phyloP scores from a whole-genome alignment of 2,113 vertebrate genomes.

The Hippocampus zosterae region DNA sequence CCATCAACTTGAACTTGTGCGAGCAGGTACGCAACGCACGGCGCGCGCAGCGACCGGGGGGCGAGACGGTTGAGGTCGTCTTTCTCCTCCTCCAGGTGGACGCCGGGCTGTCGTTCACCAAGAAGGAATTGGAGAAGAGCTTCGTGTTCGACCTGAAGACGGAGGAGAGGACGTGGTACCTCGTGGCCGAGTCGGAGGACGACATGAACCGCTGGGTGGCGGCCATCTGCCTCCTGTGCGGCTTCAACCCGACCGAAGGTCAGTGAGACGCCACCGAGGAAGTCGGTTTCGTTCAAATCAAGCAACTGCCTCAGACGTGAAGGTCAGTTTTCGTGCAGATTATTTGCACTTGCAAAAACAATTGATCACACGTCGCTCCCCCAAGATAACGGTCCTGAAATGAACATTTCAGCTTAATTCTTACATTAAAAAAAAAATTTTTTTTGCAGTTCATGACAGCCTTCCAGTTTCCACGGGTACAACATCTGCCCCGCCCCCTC shows the following conservation, averaged over 20 bases:
- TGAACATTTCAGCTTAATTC: background rate
- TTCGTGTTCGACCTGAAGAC: constrained; percentile 87
- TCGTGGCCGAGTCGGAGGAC: constrained; percentile 87
- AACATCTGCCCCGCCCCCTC: constrained; percentile 33
- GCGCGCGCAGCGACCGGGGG: too few relatives aligned
- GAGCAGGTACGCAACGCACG: constrained; percentile 60
- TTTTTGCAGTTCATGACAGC: constrained; percentile 21
- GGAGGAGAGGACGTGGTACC: constrained; percentile 82
- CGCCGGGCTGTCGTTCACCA: constrained; percentile 77
- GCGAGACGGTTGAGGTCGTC: background rate
- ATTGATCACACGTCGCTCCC: too few relatives aligned
- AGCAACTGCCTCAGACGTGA: too few relatives aligned
- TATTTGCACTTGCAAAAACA: too few relatives aligned
- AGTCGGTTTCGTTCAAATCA: too few relatives aligned
- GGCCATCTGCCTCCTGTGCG: constrained; percentile 87
- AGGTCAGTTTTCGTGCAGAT: too few relatives aligned
- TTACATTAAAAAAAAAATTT: background rate
- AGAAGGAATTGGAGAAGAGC: constrained; percentile 84
- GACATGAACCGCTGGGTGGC: constrained; percentile 91
- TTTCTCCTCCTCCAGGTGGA: constrained; percentile 66
- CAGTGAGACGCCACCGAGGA: background rate
- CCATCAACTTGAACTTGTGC: constrained; percentile 85
- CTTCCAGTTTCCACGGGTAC: constrained; percentile 5
- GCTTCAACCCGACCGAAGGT: constrained; percentile 74
- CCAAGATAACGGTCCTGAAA: too few relatives aligned